Evolutionary conservation across 2,113 vertebrate species (phyloP).

Genomic region (Felis catus): DNA sequence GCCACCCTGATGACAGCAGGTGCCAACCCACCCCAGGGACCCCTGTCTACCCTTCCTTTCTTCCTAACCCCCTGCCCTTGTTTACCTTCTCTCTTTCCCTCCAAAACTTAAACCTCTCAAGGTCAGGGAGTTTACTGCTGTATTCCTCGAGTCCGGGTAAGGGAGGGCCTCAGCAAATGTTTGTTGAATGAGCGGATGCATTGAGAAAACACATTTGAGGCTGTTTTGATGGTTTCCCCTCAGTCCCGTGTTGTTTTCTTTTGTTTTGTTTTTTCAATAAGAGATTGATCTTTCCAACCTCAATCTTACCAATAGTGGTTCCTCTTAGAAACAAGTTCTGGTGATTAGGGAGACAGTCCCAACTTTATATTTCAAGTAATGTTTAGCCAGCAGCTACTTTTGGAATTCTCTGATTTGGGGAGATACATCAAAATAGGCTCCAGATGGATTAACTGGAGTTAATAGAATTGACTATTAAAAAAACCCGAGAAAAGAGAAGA

Average conservation of each 20-base stretch:
- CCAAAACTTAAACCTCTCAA: not conserved
- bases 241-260: not conserved
- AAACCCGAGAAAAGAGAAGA: not conserved
- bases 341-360: not conserved
- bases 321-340: not conserved
- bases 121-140: not conserved
- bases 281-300: not conserved
- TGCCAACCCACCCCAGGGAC: fast-evolving
- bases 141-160: fast-evolving
- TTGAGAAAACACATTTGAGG: not conserved
- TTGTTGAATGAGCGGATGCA: not conserved
- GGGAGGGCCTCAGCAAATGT: not conserved
- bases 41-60: fast-evolving
- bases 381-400: not conserved
- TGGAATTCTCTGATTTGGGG: not conserved
- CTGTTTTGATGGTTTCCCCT: not conserved
- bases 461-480: not conserved
- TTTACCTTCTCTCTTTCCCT: not conserved
- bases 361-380: not conserved
- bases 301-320: not conserved
- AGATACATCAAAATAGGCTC: not conserved
- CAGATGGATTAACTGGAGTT: not conserved
- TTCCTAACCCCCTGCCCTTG: not conserved
- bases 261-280: not conserved
- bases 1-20: not conserved